Base-by-base conservation (phyloP, 2,797 vertebrate species). In the Pangasius larnaudii region DNA sequence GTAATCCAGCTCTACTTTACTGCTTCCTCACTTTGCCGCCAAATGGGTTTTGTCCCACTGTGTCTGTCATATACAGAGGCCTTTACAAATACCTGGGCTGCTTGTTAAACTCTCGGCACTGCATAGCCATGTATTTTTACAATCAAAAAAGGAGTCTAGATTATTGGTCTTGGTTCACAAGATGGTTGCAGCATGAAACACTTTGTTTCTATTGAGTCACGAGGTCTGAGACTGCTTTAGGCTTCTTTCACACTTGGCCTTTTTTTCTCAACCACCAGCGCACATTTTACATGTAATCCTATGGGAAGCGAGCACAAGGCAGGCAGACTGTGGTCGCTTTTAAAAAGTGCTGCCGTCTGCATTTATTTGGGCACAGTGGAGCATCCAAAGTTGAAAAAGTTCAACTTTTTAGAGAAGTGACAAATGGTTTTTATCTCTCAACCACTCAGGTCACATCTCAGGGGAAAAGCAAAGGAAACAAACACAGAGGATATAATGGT, bases 141-240 rank as follows among this genome's bases (percentile, higher is more conserved):
- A 19, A 0, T 24, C 18, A 11, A 53, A 69, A 67, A 84, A 84
- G 39, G 1, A 84, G n/a, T 33, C 18, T 18, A 51, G 42, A 33
- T 67, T 69, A 84, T 69, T 33, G 9, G 42, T 51, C 16, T 67
- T 67, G 61, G n/a, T 84, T 22, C 61, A 33, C 5, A 53, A 49
- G 16, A 22, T 42, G 58, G 36, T 59, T 79, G 51, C 16, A 53
- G n/a, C 51, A 79, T 56, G n/a, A 22, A 56, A 53, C 18, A 58
- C 16, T 56, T 58, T 56, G 8, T 80, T 49, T 83, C 61, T 83
- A 51, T 83, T 30, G 81, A 84, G 67, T 69, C 42, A 51, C 63
- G 46, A 51, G 61, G 16, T 69, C n/a, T 82, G 58, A 19, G 9
- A 14, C 33, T 61, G 53, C 22, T 39, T 33, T 61, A 61, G 27